Evolutionary conservation across 2,797 vertebrate genomes (phyloP).

Genomic region (Scyliorhinus canicula): DNA sequence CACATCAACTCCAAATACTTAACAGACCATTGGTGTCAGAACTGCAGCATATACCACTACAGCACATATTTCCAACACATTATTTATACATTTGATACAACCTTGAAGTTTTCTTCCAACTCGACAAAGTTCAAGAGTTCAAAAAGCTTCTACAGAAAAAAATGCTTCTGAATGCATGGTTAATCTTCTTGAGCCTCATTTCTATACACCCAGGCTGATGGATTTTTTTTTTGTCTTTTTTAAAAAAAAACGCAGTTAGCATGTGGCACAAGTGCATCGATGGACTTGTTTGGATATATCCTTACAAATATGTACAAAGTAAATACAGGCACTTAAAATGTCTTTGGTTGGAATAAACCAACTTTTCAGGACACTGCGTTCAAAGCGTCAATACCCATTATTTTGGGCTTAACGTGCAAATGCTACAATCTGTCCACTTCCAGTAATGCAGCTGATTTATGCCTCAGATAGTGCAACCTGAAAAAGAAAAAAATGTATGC

Average conservation of each 20-base stretch:
- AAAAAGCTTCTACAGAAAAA: conserved; percentile 42
- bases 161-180: conserved; percentile 46
- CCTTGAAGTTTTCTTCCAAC: background rate
- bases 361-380: conserved; percentile 85
- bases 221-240: conserved; percentile 39
- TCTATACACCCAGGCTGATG: conserved; percentile 42
- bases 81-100: conserved; percentile 44
- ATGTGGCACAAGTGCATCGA: conserved; percentile 56
- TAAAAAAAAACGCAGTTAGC: conserved; percentile 46
- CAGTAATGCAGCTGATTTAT: conserved; percentile 55
- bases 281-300: conserved; percentile 58
- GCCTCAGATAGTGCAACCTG: conserved; percentile 91
- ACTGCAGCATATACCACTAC: conserved; percentile 55
- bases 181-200: conserved; percentile 42
- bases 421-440: conserved; percentile 54
- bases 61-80: conserved; percentile 51
- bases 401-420: conserved; percentile 78
- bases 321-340: conserved; percentile 99
- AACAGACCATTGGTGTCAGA: conserved; percentile 53
- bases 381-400: conserved; percentile 72
- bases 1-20: conserved; percentile 37
- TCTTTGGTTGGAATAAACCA: conserved; percentile 99
- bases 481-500: conserved; percentile 38
- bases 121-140: background rate
- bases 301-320: conserved; percentile 94